A percentile compares a stretch with the other conserved stretches of the same genome.
phyloP scores from a whole-genome alignment of 2,113 vertebrate species.

The Saccopteryx bilineata region DNA sequence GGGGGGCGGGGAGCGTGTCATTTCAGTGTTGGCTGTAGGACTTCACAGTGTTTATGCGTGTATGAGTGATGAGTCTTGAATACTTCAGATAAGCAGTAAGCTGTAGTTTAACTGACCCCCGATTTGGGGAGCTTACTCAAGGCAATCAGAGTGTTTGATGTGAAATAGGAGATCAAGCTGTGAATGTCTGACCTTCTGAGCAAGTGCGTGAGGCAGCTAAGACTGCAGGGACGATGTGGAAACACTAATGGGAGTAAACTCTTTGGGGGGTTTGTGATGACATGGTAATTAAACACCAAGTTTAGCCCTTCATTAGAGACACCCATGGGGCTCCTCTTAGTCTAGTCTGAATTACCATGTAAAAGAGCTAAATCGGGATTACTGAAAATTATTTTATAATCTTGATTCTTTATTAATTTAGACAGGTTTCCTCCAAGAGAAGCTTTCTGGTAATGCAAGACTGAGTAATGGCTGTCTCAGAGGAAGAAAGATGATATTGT shows the following conservation, averaged over 20 bases:
- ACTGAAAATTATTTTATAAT: constrained; percentile 48
- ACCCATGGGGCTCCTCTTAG: neutral
- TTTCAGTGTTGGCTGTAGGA: neutral
- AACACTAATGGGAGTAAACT: neutral
- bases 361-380: constrained; percentile 44
- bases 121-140: neutral
- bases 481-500: neutral
- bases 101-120: neutral
- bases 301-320: constrained; percentile 24
- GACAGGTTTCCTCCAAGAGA: neutral
- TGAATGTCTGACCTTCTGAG: neutral
- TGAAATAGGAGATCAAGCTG: neutral
- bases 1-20: neutral
- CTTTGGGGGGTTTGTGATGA: neutral
- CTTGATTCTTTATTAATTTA: constrained; percentile 9
- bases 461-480: neutral
- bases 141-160: neutral
- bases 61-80: neutral
- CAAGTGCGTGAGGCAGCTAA: neutral
- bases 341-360: neutral
- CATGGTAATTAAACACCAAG: constrained; percentile 39
- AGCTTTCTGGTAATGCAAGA: constrained; percentile 3
- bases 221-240: neutral
- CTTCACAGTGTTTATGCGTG: neutral
- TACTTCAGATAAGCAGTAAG: neutral